Conservation (phyloP, 2,888 invertebrate species). For the Zootermopsis nevadensis region DNA sequence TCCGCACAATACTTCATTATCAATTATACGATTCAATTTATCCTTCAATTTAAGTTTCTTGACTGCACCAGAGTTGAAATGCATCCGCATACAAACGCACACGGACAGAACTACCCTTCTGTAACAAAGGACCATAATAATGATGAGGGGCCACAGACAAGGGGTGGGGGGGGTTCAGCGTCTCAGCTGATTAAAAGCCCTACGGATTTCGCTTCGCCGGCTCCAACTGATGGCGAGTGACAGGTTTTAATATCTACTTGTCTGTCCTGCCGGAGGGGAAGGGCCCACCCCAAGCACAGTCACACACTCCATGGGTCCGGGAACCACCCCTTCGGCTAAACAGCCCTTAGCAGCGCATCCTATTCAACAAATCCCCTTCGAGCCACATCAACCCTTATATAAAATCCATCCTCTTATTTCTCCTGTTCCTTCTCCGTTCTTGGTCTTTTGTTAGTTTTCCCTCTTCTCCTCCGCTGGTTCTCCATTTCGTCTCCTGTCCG, state of each 20-base stretch:
- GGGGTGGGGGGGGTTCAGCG: constrained; percentile 4
- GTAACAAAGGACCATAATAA: constrained; percentile 28
- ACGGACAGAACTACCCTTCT: neutral
- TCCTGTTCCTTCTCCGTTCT: constrained; percentile 39
- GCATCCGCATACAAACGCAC: neutral
- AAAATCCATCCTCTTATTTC: constrained; percentile 3
- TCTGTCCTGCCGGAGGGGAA: constrained; percentile 8
- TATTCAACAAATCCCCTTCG: constrained; percentile 38
- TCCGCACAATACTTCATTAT: neutral
- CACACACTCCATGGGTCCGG: neutral
- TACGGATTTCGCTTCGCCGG: constrained; percentile 26
- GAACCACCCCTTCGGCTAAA: constrained; percentile 3
- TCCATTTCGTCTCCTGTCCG: constrained; percentile 42
- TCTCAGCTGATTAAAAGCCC: constrained; percentile 43
- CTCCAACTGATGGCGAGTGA: constrained; percentile 44
- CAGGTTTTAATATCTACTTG: constrained; percentile 46
- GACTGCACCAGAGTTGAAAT: neutral
- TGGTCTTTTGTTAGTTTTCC: constrained; percentile 41
- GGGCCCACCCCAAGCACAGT: neutral
- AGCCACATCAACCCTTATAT: constrained; percentile 35
- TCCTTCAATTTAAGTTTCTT: neutral
- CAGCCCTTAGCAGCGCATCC: constrained; percentile 34
- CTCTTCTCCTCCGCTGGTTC: constrained; percentile 21
- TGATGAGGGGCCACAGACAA: neutral
- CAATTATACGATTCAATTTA: constrained; percentile 33